Conservation (phyloP, 2,113 vertebrate species). For the Pipa parva region DNA sequence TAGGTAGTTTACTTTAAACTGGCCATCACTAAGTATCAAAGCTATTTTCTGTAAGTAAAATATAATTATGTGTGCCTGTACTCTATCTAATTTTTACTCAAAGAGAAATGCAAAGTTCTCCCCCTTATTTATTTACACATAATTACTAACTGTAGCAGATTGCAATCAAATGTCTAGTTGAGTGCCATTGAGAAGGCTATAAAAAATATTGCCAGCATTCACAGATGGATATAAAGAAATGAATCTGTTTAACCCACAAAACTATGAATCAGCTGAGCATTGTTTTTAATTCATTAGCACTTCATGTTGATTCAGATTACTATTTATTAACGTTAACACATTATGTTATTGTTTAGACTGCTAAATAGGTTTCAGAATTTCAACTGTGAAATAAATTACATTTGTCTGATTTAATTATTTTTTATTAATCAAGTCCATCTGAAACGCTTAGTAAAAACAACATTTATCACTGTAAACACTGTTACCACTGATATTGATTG, state of each 20-base stretch:
- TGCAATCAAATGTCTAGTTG: constrained; percentile 26
- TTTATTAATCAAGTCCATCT: not conserved
- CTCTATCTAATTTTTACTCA: too few species aligned
- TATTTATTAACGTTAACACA: too few species aligned
- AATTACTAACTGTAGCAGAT: constrained; percentile 9
- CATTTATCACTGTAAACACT: not conserved
- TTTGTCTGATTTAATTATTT: not conserved
- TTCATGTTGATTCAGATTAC: not conserved
- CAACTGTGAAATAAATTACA: not conserved
- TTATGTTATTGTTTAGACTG: not conserved
- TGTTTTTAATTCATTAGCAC: constrained; percentile 16
- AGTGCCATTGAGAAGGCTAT: constrained; percentile 16
- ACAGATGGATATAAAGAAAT: constrained; percentile 28
- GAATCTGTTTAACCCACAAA: constrained; percentile 28
- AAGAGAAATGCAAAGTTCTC: too few species aligned
- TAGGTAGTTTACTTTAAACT: too few species aligned
- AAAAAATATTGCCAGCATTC: constrained; percentile 25
- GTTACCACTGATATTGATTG: not conserved
- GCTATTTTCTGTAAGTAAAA: too few species aligned
- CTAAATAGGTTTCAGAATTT: not conserved
- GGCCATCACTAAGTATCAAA: too few species aligned
- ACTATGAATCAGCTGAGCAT: constrained; percentile 13
- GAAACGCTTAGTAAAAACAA: not conserved
- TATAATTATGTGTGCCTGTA: too few species aligned
- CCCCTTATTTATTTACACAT: not conserved